Conservation (phyloP, 2,113 vertebrate species). For the Zosterops borbonicus region DNA sequence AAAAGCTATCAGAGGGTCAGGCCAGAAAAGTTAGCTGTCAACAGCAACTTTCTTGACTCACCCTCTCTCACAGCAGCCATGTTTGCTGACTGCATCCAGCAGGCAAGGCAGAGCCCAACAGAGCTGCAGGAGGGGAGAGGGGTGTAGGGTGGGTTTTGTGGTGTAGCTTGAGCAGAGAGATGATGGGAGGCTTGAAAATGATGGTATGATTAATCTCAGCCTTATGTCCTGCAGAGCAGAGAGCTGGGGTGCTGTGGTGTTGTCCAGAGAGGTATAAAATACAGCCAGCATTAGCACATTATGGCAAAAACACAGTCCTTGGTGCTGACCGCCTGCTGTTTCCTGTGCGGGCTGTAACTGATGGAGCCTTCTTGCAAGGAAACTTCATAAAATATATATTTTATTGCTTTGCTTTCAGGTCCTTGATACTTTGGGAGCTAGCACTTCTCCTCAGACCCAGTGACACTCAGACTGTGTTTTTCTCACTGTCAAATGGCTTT, state of each 20-base stretch:
- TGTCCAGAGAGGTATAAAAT: neutral
- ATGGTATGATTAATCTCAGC: neutral
- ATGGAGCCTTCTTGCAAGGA: neutral
- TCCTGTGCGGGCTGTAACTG: neutral
- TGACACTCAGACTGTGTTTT: neutral
- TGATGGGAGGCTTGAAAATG: neutral
- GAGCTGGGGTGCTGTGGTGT: neutral
- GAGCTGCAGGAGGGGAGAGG: neutral
- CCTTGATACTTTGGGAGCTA: neutral
- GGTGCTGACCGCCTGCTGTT: neutral
- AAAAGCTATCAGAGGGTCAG: neutral
- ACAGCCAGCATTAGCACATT: neutral
- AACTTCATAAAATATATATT: neutral
- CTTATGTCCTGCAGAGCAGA: neutral
- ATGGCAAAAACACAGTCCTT: neutral
- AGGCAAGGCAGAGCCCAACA: neutral
- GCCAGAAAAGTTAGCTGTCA: neutral
- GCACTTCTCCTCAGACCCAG: neutral
- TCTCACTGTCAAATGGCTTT: neutral
- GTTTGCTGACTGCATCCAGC: neutral
- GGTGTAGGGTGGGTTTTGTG: fast-evolving
- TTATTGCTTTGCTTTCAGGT: conserved; percentile 2
- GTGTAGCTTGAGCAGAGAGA: neutral
- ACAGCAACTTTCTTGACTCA: neutral
- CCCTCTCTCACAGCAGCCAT: neutral